Conservation (phyloP, 2,797 vertebrate species). For the Dendrocincla fuliginosa region DNA sequence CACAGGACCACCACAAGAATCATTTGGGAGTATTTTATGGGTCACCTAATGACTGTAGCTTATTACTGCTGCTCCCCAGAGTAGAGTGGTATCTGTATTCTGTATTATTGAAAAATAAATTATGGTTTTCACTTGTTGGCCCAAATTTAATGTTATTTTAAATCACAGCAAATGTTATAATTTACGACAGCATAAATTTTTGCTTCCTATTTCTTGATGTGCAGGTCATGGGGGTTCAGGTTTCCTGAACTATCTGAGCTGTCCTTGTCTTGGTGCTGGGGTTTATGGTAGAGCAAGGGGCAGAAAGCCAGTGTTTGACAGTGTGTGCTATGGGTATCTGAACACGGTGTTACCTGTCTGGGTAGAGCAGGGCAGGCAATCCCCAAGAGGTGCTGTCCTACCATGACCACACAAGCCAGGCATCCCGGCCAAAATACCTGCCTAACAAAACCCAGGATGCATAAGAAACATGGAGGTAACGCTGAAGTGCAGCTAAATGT, state of each 20-base stretch:
- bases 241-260: background rate
- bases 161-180: background rate
- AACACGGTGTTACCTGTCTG: fast-evolving
- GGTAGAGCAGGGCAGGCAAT: background rate
- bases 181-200: background rate
- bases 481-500: background rate
- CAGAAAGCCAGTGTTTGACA: background rate
- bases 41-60: background rate
- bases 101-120: background rate
- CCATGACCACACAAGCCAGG: background rate
- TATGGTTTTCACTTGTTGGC: background rate
- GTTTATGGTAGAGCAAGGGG: background rate
- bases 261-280: background rate
- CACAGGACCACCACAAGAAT: background rate
- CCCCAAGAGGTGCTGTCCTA: too few species aligned
- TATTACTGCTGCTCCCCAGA: background rate
- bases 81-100: background rate
- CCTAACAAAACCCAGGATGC: background rate
- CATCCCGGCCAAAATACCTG: background rate
- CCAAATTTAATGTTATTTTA: background rate
- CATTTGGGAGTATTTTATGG: background rate
- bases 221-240: fast-evolving
- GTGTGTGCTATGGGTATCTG: background rate
- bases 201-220: background rate
- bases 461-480: fast-evolving